phyloP scores from a whole-genome alignment of 2,888 invertebrate genomes.

The Coecobrya sp. region DNA sequence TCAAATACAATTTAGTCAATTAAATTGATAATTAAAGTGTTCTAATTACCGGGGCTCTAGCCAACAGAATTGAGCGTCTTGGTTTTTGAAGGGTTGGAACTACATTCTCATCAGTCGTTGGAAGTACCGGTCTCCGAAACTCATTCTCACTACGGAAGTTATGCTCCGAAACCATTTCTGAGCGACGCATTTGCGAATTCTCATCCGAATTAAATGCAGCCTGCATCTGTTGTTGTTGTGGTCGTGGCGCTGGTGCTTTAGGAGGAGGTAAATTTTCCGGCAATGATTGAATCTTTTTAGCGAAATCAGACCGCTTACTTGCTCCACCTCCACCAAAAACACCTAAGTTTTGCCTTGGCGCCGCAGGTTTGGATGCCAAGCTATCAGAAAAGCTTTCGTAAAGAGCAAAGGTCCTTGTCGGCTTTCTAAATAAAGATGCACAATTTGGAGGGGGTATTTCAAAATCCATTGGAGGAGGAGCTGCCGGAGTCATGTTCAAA shows the following conservation, averaged over 20 bases:
- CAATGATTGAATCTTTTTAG: conserved; percentile 44
- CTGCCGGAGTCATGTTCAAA: conserved; percentile 37
- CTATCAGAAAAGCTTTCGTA: conserved; percentile 64
- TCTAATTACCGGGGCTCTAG: background rate
- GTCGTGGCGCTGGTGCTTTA: background rate
- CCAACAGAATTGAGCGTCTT: background rate
- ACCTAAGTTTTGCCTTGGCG: too few species aligned
- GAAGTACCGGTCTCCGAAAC: background rate
- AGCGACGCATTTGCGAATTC: background rate
- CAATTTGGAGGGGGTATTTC: background rate
- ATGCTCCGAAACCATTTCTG: background rate
- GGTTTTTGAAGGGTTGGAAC: background rate
- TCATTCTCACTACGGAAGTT: background rate
- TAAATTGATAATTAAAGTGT: too few species aligned
- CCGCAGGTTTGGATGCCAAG: background rate
- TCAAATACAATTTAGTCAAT: too few species aligned
- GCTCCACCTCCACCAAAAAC: background rate
- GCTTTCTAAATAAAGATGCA: conserved; percentile 16
- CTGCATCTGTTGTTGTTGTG: too few species aligned
- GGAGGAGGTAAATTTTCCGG: conserved; percentile 59
- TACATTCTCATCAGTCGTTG: background rate
- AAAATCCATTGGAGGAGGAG: conserved; percentile 1
- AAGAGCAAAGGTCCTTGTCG: background rate
- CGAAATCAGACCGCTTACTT: conserved; percentile 46
- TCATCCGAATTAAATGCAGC: background rate